A percentile compares a stretch with the other conserved stretches of the same genome.
Evolutionary conservation across 2,888 invertebrate genomes (phyloP).

Genomic region (Hyppa rectilinea): DNA sequence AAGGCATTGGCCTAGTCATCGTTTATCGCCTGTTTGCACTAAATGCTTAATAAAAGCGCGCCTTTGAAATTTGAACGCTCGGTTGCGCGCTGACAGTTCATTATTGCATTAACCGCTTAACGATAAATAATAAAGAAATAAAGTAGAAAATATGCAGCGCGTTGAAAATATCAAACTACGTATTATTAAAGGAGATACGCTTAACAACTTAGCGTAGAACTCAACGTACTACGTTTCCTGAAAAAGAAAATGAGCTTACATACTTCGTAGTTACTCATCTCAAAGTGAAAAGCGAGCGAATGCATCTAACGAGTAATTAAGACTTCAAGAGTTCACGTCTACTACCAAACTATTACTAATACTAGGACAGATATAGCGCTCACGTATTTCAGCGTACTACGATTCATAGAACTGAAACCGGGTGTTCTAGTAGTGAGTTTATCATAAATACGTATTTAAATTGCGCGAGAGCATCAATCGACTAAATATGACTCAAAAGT

Average conservation of each 20-base stretch:
- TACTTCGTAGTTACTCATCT: not conserved
- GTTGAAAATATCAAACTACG: not conserved
- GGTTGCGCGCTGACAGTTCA: not conserved
- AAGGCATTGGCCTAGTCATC: not conserved
- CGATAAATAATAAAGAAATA: not conserved
- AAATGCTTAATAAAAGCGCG: not conserved
- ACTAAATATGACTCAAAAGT: conserved; percentile 1
- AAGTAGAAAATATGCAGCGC: not conserved
- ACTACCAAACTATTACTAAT: not conserved
- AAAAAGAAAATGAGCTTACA: not conserved
- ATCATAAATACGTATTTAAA: not conserved
- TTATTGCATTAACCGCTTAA: too few relatives aligned
- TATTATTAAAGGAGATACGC: not conserved
- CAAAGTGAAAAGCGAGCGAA: not conserved
- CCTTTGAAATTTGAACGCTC: not conserved
- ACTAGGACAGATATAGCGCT: too few relatives aligned
- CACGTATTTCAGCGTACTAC: too few relatives aligned
- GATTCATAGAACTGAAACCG: not conserved
- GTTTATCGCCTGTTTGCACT: not conserved
- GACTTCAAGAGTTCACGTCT: not conserved
- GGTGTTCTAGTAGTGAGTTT: too few relatives aligned
- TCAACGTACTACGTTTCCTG: not conserved
- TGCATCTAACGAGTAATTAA: not conserved
- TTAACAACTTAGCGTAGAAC: not conserved
- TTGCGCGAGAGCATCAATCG: not conserved